These are phyloP conservation scores for Gnathonemus longibarbis DNA, from an alignment of 2,113 vertebrate genomes.

Conservation along the genomic window DNA sequence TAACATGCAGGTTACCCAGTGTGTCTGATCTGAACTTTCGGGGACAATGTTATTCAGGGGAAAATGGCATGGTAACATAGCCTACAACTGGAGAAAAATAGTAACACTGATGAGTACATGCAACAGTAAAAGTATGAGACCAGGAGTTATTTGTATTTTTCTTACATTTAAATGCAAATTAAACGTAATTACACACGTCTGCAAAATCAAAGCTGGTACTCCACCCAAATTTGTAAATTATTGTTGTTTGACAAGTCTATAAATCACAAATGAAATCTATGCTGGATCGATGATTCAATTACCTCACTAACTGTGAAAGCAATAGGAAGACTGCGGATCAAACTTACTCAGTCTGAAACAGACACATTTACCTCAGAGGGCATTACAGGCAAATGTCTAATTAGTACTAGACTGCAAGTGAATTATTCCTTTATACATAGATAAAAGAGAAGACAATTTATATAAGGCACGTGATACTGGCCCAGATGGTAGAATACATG, in stretches of 20 bases:
- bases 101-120: no score
- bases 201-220: no score
- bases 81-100: no score
- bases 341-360: background rate
- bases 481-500: background rate
- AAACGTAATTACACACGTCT: no score
- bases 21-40: no score
- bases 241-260: background rate
- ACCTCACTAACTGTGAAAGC: background rate
- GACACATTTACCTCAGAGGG: background rate
- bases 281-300: background rate
- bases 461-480: background rate
- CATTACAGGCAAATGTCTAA: background rate
- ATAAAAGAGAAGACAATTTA: background rate
- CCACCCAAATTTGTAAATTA: background rate
- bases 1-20: no score
- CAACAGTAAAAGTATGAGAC: no score
- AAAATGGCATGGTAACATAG: no score
- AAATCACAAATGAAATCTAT: background rate
- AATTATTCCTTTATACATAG: background rate
- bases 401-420: background rate
- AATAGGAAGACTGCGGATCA: background rate
- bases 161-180: no score
- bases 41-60: no score
- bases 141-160: no score